phyloP scores from a whole-genome alignment of 1,140 invertebrate species.

The Pseudomyrmex sp. region DNA sequence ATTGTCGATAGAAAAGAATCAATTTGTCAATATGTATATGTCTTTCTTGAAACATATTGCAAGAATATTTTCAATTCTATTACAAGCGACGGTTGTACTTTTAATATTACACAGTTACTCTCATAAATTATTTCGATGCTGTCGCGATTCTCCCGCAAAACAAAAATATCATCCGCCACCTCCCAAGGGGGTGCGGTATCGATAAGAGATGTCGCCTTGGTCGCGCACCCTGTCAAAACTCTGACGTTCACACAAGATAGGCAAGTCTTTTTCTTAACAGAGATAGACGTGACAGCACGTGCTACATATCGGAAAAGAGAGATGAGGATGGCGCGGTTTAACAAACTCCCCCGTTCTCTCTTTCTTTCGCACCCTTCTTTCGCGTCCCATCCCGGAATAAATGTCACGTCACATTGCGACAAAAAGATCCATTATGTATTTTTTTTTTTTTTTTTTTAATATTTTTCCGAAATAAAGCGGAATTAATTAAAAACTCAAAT shows the following conservation, averaged over 20 bases:
- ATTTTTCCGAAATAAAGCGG: neutral
- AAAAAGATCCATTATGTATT: too few species aligned
- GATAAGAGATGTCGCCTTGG: constrained; percentile 29
- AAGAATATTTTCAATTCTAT: too few species aligned
- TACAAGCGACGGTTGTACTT: neutral
- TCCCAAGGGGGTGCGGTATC: neutral
- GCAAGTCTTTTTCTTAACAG: neutral
- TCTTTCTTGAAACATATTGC: too few species aligned
- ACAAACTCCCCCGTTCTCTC: too few species aligned
- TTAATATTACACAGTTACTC: neutral
- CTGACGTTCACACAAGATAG: neutral
- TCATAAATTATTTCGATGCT: neutral
- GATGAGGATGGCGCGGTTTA: neutral
- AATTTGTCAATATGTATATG: too few species aligned
- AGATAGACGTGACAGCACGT: neutral
- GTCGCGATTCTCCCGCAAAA: neutral
- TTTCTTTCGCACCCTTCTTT: too few species aligned
- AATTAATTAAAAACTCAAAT: constrained; percentile 25
- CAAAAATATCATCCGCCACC: neutral
- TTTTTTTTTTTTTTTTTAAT: neutral
- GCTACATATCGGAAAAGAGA: neutral
- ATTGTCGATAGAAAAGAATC: too few species aligned
- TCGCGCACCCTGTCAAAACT: constrained; percentile 1
- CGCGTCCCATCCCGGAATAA: too few species aligned
- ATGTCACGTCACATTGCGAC: too few species aligned